Base-by-base conservation (phyloP, 2,797 vertebrate species). In the Microctenopoma stevenorrisi region DNA sequence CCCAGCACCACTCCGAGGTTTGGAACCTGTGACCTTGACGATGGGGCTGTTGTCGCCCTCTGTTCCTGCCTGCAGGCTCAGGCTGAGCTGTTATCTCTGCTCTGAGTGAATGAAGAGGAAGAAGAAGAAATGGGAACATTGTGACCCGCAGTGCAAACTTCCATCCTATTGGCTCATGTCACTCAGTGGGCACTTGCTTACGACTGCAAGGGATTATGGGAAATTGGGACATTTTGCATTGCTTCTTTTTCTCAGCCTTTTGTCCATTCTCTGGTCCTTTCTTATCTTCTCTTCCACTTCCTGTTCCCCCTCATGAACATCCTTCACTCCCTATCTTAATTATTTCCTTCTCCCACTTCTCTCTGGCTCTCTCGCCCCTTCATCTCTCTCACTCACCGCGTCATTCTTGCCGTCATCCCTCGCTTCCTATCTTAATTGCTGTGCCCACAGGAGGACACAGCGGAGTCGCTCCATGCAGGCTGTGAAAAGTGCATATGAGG, bases 131-230 rank as follows among this genome's bases (percentile, higher is more conserved):
- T 42, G 76, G 71, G 77, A 81, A 79, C 86, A 80, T 37, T 1
- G 42, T 79, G 76, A 81, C 81, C 81, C 14, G 28, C 63, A 63
- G 81, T 25, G 15, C 48, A 53, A 33, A 73, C 68, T 63, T 28
- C 43, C 64, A 74, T 72, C 76, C 69, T 52, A 69, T 43, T 69
- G 79, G 75, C 75, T 79, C 50, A 30, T 56, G 76, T 72, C 74
- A 47, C 55, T 80, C 76, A 30, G 47, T 18, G 67, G 66, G 76
- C 65, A 70, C 74, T 74, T 71, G 65, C 79, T 71, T 76, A 72
- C 69, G 65, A 68, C 66, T 84, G 84, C 71, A 76, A 81, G 56
- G 84, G 78, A 86, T 88, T 87, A 76, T 81, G 85, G 78, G 83
- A 86, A 85, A 83, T 49, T 78, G 69, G 67, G 61, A 51, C 65